Percentiles rank a stretch among this genome's conserved stretches.
Conservation (phyloP, 2,797 vertebrate genomes). For the Anguilla megastoma region DNA sequence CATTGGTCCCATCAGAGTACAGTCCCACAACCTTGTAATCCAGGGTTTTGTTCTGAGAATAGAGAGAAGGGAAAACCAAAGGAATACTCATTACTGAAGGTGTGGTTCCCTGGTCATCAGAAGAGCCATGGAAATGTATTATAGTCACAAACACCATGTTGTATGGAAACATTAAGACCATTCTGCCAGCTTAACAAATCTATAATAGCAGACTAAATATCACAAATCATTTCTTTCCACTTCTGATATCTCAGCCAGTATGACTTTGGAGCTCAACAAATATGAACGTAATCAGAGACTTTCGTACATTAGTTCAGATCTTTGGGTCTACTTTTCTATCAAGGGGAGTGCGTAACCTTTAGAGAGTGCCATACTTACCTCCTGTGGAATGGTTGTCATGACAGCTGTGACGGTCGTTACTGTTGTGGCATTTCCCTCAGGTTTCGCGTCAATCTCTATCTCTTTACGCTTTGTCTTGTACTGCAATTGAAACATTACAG, state of each 20-base stretch:
- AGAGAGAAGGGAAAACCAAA: conserved; percentile 27
- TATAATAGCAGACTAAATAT: not conserved
- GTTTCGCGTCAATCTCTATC: conserved; percentile 53
- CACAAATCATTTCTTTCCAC: not conserved
- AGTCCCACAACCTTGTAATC: conserved; percentile 84
- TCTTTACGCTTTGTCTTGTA: conserved; percentile 93
- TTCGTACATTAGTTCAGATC: not conserved
- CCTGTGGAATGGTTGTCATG: conserved; percentile 63
- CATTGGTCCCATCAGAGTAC: conserved; percentile 91
- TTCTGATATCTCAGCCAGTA: not conserved
- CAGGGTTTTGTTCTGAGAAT: conserved; percentile 84
- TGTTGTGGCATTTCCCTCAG: conserved; percentile 56
- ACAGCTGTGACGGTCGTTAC: conserved; percentile 64
- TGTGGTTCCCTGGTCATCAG: not conserved
- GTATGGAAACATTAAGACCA: too few relatives aligned
- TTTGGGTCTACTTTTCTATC: not conserved
- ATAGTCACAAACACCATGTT: not conserved
- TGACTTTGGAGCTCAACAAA: not conserved
- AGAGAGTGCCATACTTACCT: conserved; percentile 66
- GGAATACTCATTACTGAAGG: not conserved
- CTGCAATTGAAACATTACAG: conserved; percentile 60
- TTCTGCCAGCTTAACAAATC: conserved; percentile 5
- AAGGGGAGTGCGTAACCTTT: not conserved
- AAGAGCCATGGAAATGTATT: not conserved
- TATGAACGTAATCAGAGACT: not conserved